These are phyloP conservation scores for Gasterosteus aculeatus DNA, from an alignment of 2,113 vertebrate species.

Conservation along the genomic window DNA sequence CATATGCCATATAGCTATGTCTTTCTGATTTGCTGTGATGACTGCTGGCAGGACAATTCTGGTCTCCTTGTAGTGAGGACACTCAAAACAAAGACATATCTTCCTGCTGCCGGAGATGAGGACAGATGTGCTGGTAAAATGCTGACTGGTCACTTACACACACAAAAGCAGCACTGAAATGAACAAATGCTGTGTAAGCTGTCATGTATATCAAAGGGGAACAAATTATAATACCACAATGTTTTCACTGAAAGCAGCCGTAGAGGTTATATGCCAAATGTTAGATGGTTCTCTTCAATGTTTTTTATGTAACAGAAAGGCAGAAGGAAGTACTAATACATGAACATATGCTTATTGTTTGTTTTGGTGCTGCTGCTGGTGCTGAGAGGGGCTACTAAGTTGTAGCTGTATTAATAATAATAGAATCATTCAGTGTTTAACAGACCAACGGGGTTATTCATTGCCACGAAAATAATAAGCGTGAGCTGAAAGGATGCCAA, in stretches of 20 bases:
- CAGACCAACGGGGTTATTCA: background rate
- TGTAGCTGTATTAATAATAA: background rate
- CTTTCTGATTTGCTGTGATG: slow-evolving; percentile 35
- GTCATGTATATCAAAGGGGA: slow-evolving; percentile 8
- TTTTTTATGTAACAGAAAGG: background rate
- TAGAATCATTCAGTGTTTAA: background rate
- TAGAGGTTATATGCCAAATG: background rate
- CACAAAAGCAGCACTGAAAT: slow-evolving; percentile 3
- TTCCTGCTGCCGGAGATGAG: slow-evolving; percentile 26
- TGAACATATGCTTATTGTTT: background rate
- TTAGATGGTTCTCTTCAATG: background rate
- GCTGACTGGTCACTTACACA: slow-evolving; percentile 37
- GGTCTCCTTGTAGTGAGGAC: slow-evolving; percentile 34
- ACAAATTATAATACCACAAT: slow-evolving; percentile 8
- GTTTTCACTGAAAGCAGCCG: background rate
- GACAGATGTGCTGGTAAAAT: slow-evolving; percentile 44
- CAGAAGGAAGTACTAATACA: background rate
- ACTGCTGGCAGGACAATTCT: slow-evolving; percentile 40
- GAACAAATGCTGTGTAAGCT: slow-evolving; percentile 18
- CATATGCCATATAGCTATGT: background rate
- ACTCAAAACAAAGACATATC: slow-evolving; percentile 36
- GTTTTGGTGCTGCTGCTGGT: background rate
- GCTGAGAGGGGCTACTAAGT: background rate
- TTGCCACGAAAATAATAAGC: background rate
- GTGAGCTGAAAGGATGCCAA: background rate